Evolutionary conservation across 2,113 vertebrate genomes (phyloP).

Genomic region (Butorides virescens): DNA sequence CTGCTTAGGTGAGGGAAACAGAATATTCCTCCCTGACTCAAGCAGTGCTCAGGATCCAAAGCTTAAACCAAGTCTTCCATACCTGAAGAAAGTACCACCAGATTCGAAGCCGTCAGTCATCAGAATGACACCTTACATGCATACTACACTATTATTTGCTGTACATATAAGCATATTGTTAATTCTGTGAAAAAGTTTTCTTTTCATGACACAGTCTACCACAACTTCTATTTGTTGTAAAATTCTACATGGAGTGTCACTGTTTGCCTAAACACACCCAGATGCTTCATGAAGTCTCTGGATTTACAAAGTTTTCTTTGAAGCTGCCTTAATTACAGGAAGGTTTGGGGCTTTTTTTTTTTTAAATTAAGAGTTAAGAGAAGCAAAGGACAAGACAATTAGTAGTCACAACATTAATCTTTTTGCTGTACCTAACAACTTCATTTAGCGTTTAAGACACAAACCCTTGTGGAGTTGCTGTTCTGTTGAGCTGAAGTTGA

Average conservation of each 20-base stretch:
- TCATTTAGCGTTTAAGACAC: neutral
- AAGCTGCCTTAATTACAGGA: neutral
- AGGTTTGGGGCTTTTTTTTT: neutral
- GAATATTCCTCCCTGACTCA: neutral
- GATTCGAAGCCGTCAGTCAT: neutral
- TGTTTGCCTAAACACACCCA: neutral
- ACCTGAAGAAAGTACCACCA: neutral
- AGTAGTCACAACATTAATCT: constrained; percentile 12
- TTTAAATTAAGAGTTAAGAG: neutral
- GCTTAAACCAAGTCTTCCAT: neutral
- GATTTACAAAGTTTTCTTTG: neutral
- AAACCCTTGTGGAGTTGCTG: neutral
- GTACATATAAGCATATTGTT: neutral
- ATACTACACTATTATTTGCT: neutral
- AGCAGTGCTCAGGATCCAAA: neutral
- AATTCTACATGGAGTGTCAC: neutral
- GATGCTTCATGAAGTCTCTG: neutral
- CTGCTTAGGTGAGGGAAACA: neutral
- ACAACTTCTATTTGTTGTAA: neutral
- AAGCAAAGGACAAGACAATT: neutral
- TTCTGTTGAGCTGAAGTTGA: neutral
- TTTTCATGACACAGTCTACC: neutral
- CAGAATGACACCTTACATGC: neutral
- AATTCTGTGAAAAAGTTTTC: neutral
- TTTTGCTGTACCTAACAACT: neutral